Conservation (phyloP, 2,797 vertebrate genomes). For the Argentina silus region DNA sequence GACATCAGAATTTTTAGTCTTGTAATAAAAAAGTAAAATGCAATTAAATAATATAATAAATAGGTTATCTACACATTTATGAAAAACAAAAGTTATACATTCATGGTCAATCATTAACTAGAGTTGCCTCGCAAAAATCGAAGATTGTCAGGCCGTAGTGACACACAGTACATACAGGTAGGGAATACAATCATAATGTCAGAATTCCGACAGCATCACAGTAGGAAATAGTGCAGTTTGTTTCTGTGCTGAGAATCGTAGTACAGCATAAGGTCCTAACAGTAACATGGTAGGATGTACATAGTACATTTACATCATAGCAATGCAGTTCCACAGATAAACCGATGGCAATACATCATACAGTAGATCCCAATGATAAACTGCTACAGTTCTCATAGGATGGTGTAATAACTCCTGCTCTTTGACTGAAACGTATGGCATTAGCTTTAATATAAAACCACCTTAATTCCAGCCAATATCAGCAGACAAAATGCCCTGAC, state of each 20-base stretch:
- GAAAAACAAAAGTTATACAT: background rate
- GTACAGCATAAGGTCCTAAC: conserved; percentile 4
- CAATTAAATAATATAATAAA: conserved; percentile 36
- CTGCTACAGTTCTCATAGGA: conserved; percentile 15
- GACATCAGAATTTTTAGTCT: background rate
- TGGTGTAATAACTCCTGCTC: background rate
- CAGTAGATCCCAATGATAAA: background rate
- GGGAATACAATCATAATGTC: background rate
- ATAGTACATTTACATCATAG: conserved; percentile 32
- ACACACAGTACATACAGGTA: background rate
- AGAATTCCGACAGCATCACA: background rate
- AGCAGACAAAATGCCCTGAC: conserved; percentile 13
- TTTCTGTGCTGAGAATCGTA: background rate
- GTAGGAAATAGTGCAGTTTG: background rate
- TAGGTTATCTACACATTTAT: background rate
- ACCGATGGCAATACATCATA: background rate
- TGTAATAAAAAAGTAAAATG: background rate
- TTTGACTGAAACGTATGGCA: background rate
- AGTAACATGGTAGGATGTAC: conserved; percentile 13
- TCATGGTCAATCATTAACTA: background rate
- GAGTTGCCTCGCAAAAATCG: background rate
- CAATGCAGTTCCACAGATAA: background rate
- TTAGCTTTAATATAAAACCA: conserved; percentile 41
- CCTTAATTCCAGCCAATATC: conserved; percentile 6
- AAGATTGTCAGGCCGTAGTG: conserved; percentile 33